Evolutionary conservation across 2,797 vertebrate species (phyloP), one percentile per base, ranked within the genome.

Genomic region (Avahi laniger): DNA sequence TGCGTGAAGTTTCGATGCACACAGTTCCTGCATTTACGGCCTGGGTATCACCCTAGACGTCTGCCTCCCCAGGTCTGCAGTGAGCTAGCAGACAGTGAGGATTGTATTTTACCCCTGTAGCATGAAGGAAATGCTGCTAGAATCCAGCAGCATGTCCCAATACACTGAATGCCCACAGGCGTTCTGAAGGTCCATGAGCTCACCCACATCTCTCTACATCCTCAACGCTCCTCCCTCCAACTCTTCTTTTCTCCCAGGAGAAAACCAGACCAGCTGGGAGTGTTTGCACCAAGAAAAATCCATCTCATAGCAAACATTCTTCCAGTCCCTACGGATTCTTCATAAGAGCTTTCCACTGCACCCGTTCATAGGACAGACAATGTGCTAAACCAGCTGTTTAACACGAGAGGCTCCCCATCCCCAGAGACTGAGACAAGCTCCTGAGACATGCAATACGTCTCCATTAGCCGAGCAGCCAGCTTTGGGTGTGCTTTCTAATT

Each of bases 351-450:
- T 97, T 94, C 81, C 75, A 80, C 78, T 73, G 84, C 65, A 86
- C 95, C 94, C 73, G 14, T 84, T 95, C 95, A 90, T 72, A 97
- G 97, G 98, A 98, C 98, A 97, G 96, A 98, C 83, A 46, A 96
- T 98, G 96, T 97, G 97, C 94, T 98, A 98, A 98, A 96, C 96
- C 97, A 98, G 94, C 98, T 97, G 97, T 98, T 93, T 98, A 98
- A 98, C 97, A 98, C 38, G 9, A 97, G 97, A 98, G 94, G 87
- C 96, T 97, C 89, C 93, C 69, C 2, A 4, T 98, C 98, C 93
- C 98, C 97, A 96, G 97, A 97, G 97, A 97, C 89, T 0, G 17
- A 96, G 93, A 91, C 95, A 92, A 95, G 72, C 98, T 89, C 84
- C 95, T 83, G 94, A 98, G 95, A 98, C 48, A 20, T 92, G 78